Percentiles rank a stretch among this genome's conserved stretches.
Conservation (phyloP, 2,797 vertebrate genomes). For the Pseudotriccus pelzelni region DNA sequence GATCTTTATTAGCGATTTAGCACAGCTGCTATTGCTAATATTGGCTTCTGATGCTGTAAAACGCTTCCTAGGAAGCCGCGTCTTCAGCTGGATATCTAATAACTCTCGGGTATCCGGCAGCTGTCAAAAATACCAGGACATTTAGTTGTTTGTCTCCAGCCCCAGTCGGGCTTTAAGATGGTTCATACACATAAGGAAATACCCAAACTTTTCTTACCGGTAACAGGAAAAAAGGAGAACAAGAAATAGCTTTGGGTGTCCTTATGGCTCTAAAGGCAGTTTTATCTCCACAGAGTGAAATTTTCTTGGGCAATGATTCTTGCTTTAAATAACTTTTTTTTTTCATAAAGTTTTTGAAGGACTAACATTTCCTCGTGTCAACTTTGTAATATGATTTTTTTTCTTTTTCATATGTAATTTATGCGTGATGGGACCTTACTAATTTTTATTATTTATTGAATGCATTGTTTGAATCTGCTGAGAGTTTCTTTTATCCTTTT, state of each 20-base stretch:
- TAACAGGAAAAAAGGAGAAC: neutral
- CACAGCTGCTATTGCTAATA: accelerated
- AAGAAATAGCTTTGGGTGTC: neutral
- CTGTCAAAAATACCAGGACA: neutral
- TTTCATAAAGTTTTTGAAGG: neutral
- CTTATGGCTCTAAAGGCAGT: neutral
- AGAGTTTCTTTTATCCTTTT: neutral
- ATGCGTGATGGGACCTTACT: neutral
- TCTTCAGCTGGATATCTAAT: neutral
- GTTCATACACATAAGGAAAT: neutral
- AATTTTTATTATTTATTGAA: neutral
- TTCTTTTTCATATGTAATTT: neutral
- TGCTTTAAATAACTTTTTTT: neutral
- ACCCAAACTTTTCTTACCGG: neutral
- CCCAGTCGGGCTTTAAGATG: neutral
- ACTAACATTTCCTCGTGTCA: neutral
- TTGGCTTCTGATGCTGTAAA: neutral
- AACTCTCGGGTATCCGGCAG: neutral
- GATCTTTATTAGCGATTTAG: neutral
- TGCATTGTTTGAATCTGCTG: neutral
- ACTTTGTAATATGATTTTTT: neutral
- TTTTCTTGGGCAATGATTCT: neutral
- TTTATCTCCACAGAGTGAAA: neutral
- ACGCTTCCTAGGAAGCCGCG: neutral
- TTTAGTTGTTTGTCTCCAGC: neutral